Evolutionary conservation across 2,888 invertebrate species (phyloP).

Genomic region (Blera fallax): DNA sequence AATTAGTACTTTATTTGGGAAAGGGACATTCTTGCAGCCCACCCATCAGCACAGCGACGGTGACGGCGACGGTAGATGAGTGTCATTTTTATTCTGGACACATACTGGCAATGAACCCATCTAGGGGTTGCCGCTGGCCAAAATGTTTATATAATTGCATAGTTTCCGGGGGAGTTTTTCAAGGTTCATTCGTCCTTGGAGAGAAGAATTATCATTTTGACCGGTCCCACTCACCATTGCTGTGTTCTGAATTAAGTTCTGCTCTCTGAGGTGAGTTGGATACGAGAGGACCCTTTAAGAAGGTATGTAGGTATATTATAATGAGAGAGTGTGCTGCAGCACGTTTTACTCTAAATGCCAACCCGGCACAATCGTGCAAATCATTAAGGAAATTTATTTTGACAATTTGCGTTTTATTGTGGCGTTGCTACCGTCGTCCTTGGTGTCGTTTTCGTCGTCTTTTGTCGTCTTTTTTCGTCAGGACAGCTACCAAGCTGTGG

Average conservation of each 20-base stretch:
- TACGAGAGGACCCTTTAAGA: constrained; percentile 1
- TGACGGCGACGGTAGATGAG: constrained; percentile 10
- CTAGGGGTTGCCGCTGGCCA: constrained; percentile 48
- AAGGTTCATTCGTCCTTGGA: constrained; percentile 33
- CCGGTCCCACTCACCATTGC: background rate
- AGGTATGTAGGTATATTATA: background rate
- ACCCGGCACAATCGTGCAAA: constrained; percentile 70
- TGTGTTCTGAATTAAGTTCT: constrained; percentile 3
- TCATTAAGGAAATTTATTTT: constrained; percentile 73
- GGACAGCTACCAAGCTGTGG: background rate
- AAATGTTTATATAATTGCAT: constrained; percentile 71
- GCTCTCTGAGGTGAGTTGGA: background rate
- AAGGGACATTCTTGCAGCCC: constrained; percentile 12
- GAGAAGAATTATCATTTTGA: constrained; percentile 36
- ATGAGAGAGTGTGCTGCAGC: constrained; percentile 19
- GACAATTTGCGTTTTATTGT: constrained; percentile 73
- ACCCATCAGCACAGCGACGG: background rate
- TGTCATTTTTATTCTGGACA: constrained; percentile 58
- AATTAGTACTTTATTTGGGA: constrained; percentile 61
- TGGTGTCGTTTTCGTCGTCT: constrained; percentile 26
- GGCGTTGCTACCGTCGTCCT: constrained; percentile 47
- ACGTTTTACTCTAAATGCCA: constrained; percentile 65
- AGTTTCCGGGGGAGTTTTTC: constrained; percentile 24
- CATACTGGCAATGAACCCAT: constrained; percentile 65
- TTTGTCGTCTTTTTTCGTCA: background rate